These are phyloP conservation scores for Sebastes fasciatus DNA, from an alignment of 2,113 vertebrate species.

Conservation along the genomic window DNA sequence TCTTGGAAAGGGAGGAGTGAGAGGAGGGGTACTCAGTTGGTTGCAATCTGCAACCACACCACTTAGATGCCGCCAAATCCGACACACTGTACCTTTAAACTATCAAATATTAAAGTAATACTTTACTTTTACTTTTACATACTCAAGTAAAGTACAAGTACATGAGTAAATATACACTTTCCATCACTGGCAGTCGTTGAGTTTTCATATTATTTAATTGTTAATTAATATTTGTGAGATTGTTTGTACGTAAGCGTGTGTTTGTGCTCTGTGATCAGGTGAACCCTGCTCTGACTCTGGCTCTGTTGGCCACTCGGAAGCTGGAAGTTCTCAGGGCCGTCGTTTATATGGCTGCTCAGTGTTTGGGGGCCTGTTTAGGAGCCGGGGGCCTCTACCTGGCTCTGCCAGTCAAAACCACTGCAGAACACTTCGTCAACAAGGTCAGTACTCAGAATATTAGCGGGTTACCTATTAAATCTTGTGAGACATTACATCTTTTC, in stretches of 20 bases:
- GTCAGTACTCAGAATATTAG: constrained; percentile 65
- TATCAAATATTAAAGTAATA: too few relatives aligned
- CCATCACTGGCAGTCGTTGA: background rate
- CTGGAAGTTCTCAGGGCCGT: constrained; percentile 80
- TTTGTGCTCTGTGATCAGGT: constrained; percentile 71
- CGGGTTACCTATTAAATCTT: background rate
- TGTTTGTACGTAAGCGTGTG: background rate
- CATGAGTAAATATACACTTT: background rate
- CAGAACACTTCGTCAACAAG: constrained; percentile 82
- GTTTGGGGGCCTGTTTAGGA: constrained; percentile 84
- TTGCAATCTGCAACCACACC: too few relatives aligned
- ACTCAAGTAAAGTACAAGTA: too few relatives aligned
- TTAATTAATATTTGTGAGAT: background rate
- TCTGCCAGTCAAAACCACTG: constrained; percentile 71
- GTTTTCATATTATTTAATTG: background rate
- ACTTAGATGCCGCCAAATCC: too few relatives aligned
- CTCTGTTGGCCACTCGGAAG: constrained; percentile 85
- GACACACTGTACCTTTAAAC: too few relatives aligned
- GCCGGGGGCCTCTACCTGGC: constrained; percentile 77
- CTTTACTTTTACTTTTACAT: too few relatives aligned
- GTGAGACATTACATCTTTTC: background rate
- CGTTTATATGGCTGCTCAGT: constrained; percentile 83
- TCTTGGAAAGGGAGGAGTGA: too few relatives aligned
- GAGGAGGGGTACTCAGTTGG: too few relatives aligned
- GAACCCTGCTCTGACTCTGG: constrained; percentile 88